Evolutionary conservation across 2,888 invertebrate genomes (phyloP), one percentile per base, ranked within the genome.

Genomic region (Cactoblastis cactorum): DNA sequence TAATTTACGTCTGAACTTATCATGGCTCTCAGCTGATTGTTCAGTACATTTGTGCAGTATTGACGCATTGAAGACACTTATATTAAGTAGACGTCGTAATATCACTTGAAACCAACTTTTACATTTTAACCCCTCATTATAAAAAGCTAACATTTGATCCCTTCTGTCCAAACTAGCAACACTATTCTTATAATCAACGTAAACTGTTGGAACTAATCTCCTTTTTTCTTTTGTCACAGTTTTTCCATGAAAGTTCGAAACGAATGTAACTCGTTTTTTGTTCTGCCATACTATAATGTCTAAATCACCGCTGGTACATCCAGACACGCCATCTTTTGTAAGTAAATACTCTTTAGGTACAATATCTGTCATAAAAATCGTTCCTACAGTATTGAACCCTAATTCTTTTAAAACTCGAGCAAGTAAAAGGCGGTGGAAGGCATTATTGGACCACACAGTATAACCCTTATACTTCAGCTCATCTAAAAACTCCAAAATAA

Each of bases 231-330:
- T n/a, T 1, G 22, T 22, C 19, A 22, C 22, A 22, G 39, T 39
- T n/a, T 39, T 22, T 0, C 39, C 39, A 22, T 39, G 39, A 12
- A 12, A 39, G 1, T 17, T 22, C 1, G 39, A 22, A 6, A 39
- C 39, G 6, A 39, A 19, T 0, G 39, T 18, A 1, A 39, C 39
- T 22, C 19, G 9, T 39, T 39, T 39, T 22, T 39, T 14, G 8
- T 39, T n/a, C n/a, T 12, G 19, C 39, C 39, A 39, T 22, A 12
- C 39, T 22, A 39, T 39, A 12, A 39, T 22, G n/a, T 39, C 39
- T 0, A 39, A 4, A 12, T 39, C 39, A n/a, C 39, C 39, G n/a
- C 22, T 39, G 19, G 39, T 39, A 22, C 22, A 22, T 11, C 39
- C 39, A 1, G 22, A n/a, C 0, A 39, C 19, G 5, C 12, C 39